Percentiles rank a stretch among this genome's conserved stretches.
phyloP scores from a whole-genome alignment of 2,888 invertebrate species.

The Glaucopsyche alexis region DNA sequence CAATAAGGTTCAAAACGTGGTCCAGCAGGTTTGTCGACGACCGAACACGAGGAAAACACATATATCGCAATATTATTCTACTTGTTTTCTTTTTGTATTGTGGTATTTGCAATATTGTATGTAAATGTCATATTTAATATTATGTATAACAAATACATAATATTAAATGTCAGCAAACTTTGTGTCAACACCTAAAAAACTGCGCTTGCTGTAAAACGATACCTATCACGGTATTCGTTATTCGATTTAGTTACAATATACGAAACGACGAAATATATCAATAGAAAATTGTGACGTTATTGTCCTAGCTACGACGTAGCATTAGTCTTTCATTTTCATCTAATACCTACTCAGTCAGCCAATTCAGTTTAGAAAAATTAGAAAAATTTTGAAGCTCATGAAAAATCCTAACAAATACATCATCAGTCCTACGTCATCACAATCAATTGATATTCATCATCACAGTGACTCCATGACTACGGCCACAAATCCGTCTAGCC shows the following conservation, averaged over 20 bases:
- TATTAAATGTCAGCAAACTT: background rate
- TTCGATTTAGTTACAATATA: background rate
- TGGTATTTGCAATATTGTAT: background rate
- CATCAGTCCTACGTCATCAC: background rate
- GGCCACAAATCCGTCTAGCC: background rate
- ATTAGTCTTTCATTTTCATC: background rate
- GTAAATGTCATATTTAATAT: background rate
- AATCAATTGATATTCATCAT: background rate
- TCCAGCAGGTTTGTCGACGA: background rate
- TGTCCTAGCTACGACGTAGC: background rate
- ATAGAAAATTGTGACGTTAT: background rate
- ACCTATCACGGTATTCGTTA: background rate
- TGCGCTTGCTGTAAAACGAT: background rate
- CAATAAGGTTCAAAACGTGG: background rate
- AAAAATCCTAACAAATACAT: background rate
- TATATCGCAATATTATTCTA: background rate
- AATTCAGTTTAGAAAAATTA: background rate
- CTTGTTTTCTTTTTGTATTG: background rate
- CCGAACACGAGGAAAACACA: background rate
- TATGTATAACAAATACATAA: no score
- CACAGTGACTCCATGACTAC: background rate
- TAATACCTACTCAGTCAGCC: conserved; percentile 7
- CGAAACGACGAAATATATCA: background rate
- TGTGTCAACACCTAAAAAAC: background rate
- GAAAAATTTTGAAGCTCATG: background rate